Base-by-base conservation (phyloP, 1,140 invertebrate genomes). In the Heliconius hewitsoni region DNA sequence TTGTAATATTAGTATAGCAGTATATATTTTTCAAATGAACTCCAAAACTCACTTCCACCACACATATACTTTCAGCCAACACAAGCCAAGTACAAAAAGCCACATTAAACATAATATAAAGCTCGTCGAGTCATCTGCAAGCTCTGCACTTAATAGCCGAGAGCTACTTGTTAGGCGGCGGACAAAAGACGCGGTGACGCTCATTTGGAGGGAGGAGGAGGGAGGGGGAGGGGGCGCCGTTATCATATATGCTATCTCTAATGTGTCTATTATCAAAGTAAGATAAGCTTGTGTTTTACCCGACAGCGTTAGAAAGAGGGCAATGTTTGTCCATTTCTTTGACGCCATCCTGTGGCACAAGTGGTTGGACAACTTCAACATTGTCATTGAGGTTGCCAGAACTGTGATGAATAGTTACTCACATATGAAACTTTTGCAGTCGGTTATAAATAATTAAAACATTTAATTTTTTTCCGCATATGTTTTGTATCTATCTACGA, bases 141-240 rank as follows among this genome's bases (percentile, higher is more conserved):
- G 77, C 79, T 82, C 86, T 90, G 87, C 82, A 85, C 72, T 86
- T 90, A 90, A 90, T 89, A 81, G 86, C 82, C 81, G 82, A 78
- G 82, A 79, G 79, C 71, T 84, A 82, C 81, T 86, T 85, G 74
- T 83, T 85, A 86, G 42, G 71, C 76, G 81, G 79, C 80, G 84
- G 83, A 89, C 86, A 90, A 89, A 88, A 87, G 86, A 88, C 82
- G 83, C 74, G 73, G 34, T 39, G 39, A 34, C 34, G 42, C 0
- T 13, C 72, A 52, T 6, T 57, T 13, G 11, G 42, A 2, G 11
- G 34, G 34, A 37, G 34, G 34, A 9, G 11, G 39, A 39, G 39
- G 39, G 39, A 2, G 9, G 11, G 42, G 13, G 11, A 6, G 11
- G 2, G 1, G 19, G n/a, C 2, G 55, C n/a, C 55, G 55, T n/a